A percentile compares a stretch with the other conserved stretches of the same genome.
Evolutionary conservation across 2,797 vertebrate genomes (phyloP).

Genomic region (Thripadectes ignobilis): DNA sequence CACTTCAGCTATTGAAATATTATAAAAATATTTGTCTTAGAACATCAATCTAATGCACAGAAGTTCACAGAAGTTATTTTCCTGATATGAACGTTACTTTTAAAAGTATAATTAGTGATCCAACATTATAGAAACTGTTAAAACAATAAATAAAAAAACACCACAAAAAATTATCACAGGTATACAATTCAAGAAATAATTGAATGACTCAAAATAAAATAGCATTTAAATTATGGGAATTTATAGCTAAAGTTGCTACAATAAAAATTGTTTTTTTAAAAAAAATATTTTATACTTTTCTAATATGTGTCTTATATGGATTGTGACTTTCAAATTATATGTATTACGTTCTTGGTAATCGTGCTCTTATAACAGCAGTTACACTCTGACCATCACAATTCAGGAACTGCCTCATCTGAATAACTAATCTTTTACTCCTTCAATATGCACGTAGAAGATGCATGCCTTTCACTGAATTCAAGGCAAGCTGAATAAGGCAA

Average conservation of each 20-base stretch:
- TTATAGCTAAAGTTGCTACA: neutral
- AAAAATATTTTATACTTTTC: slow-evolving; percentile 3
- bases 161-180: neutral
- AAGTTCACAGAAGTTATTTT: slow-evolving; percentile 49
- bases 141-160: neutral
- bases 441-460: slow-evolving; percentile 38
- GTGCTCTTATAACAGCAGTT: slow-evolving; percentile 17
- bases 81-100: slow-evolving; percentile 46
- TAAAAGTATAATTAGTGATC: slow-evolving; percentile 31
- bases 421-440: slow-evolving; percentile 70
- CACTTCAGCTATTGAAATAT: slow-evolving; percentile 35
- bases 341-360: neutral
- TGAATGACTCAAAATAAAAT: neutral
- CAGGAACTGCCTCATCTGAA: slow-evolving; percentile 64
- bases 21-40: slow-evolving; percentile 30
- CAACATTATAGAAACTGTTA: slow-evolving; percentile 2
- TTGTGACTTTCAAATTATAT: neutral
- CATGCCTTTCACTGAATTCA: slow-evolving; percentile 44
- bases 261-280: neutral
- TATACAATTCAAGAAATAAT: neutral
- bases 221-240: neutral
- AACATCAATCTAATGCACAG: neutral
- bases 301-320: neutral
- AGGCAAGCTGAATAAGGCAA: neutral
- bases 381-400: slow-evolving; percentile 21